Percentiles rank a stretch among this genome's conserved stretches.
Evolutionary conservation across 2,797 vertebrate species (phyloP).

Genomic region (Sandelia bainsii): DNA sequence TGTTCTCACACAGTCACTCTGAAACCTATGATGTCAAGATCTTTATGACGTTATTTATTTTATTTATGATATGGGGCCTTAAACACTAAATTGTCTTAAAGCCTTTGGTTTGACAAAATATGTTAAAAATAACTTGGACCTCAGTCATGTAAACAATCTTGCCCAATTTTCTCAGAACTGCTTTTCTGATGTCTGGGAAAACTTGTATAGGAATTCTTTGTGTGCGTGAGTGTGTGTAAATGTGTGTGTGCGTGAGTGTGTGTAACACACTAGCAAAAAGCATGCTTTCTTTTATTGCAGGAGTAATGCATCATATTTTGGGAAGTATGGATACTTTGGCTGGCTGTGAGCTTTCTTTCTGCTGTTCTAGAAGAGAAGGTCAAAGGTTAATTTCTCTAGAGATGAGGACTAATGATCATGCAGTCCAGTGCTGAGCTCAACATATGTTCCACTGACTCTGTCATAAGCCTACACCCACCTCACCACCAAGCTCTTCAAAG

Average conservation of each 20-base stretch:
- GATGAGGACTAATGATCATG: constrained; percentile 29
- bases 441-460: constrained; percentile 46
- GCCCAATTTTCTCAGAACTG: constrained; percentile 67
- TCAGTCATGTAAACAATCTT: constrained; percentile 78
- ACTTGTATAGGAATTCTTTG: constrained; percentile 47
- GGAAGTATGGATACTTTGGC: constrained; percentile 37
- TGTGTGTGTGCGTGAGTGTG: constrained; percentile 29
- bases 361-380: constrained; percentile 43
- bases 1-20: constrained; percentile 51
- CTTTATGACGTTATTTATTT: constrained; percentile 67
- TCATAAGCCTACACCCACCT: constrained; percentile 34
- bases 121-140: constrained; percentile 80
- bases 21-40: constrained; percentile 34
- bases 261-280: neutral
- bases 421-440: constrained; percentile 29
- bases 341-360: constrained; percentile 29
- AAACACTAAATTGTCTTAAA: constrained; percentile 62
- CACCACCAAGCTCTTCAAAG: constrained; percentile 10
- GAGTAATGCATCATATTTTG: constrained; percentile 25
- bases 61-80: constrained; percentile 56
- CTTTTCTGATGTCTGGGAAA: constrained; percentile 76
- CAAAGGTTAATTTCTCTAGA: constrained; percentile 46
- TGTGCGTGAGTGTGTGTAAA: constrained; percentile 43
- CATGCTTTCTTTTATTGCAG: constrained; percentile 25
- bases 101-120: constrained; percentile 65